Evolutionary conservation across 1,140 invertebrate species (phyloP).

Genomic region (Drosophila orosa): DNA sequence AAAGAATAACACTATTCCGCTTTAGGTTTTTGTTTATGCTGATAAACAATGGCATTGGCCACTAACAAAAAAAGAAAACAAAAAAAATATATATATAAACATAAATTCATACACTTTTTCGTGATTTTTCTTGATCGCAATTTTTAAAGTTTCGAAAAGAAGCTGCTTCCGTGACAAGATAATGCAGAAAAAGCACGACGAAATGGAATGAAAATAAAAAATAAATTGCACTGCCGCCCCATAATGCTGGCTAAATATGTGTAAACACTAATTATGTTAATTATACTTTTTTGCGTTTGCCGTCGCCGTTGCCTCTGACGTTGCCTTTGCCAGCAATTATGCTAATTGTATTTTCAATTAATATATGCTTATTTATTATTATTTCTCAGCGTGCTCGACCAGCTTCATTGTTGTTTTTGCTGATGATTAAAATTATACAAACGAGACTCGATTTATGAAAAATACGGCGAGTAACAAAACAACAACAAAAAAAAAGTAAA

Average conservation of each 20-base stretch:
- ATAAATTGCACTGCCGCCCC: constrained; percentile 17
- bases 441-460: constrained; percentile 69
- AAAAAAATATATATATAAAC: neutral
- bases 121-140: constrained; percentile 23
- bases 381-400: constrained; percentile 41
- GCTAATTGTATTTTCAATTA: constrained; percentile 81
- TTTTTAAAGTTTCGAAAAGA: constrained; percentile 7
- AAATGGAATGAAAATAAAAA: constrained; percentile 33
- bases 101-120: constrained; percentile 10
- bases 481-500: constrained; percentile 1
- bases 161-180: constrained; percentile 14
- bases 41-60: constrained; percentile 49
- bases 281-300: constrained; percentile 53
- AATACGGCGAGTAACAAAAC: constrained; percentile 13
- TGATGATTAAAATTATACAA: constrained; percentile 75
- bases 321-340: constrained; percentile 59
- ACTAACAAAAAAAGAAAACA: constrained; percentile 17
- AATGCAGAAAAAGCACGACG: constrained; percentile 11
- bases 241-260: constrained; percentile 66
- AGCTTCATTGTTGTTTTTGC: constrained; percentile 26
- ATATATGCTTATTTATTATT: constrained; percentile 81
- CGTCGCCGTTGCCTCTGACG: constrained; percentile 1
- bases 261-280: constrained; percentile 80
- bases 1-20: constrained; percentile 27
- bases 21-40: constrained; percentile 34